phyloP scores from a whole-genome alignment of 2,888 invertebrate species.

The Metopia argyrocephala region DNA sequence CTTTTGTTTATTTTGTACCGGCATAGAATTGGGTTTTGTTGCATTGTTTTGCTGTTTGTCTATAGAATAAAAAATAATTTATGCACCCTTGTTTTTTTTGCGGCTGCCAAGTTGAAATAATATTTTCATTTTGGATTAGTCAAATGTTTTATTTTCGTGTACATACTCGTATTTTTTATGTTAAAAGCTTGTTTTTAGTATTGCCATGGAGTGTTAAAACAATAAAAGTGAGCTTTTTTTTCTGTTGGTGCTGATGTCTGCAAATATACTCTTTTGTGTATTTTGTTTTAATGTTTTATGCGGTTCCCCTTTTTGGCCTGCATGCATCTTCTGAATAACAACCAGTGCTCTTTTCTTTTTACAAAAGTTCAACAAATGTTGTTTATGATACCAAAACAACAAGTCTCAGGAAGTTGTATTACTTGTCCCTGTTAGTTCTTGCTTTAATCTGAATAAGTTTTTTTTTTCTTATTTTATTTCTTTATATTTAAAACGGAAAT shows the following conservation, averaged over 20 bases:
- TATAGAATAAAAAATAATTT: slow-evolving; percentile 48
- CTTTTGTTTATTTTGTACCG: slow-evolving; percentile 55
- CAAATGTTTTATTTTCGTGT: slow-evolving; percentile 44
- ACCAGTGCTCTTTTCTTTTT: not conserved
- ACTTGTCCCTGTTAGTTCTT: not conserved
- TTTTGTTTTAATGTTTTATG: not conserved
- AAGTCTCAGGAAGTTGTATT: slow-evolving; percentile 22
- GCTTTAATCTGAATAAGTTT: slow-evolving; percentile 4
- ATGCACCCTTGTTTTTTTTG: slow-evolving; percentile 57
- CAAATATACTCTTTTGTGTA: slow-evolving; percentile 25
- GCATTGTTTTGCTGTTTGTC: slow-evolving; percentile 42
- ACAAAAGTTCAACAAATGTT: slow-evolving; percentile 52
- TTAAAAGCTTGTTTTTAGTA: not conserved
- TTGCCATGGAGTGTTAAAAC: slow-evolving; percentile 56
- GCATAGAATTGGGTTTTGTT: slow-evolving; percentile 32
- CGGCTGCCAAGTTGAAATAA: slow-evolving; percentile 11
- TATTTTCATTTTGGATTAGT: slow-evolving; percentile 62
- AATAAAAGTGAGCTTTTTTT: no score
- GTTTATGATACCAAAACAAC: slow-evolving; percentile 53
- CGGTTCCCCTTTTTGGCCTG: not conserved
- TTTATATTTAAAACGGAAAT: slow-evolving; percentile 51
- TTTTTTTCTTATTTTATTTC: not conserved
- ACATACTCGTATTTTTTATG: not conserved
- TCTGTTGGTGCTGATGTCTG: slow-evolving; percentile 57
- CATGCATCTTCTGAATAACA: slow-evolving; percentile 25